Evolutionary conservation across 2,797 vertebrate genomes (phyloP), one percentile per base, ranked within the genome.

Genomic region (Aplochiton taeniatus): DNA sequence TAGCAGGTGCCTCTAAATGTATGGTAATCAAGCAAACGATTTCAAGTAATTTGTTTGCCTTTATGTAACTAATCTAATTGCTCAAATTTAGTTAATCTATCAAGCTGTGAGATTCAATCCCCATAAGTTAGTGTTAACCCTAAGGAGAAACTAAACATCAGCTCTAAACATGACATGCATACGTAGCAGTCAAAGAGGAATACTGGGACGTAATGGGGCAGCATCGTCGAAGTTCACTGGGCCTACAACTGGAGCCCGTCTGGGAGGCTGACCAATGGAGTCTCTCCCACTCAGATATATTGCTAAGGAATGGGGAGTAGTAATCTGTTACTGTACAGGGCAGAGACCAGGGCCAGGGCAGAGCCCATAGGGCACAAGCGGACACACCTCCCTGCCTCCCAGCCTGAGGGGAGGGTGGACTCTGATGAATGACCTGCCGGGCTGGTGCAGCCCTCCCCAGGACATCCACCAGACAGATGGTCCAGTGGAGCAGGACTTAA

Each of bases 371-470:
- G 50, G 50, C 71, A 2, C 73, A 75, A 71, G 82, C 65, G 67
- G 74, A 79, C 83, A 84, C 86, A 78, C 84, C 88, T 87, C 76
- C 71, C 68, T 18, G 14, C 50, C 50, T 51, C 14, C n/a, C 10
- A 7, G 31, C 18, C 5, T 52, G 41, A 16, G 14, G 77, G 85
- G 88, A 80, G 82, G 78, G 75, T 76, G 72, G 16, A 11, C 10
- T 70, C 73, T 91, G 86, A 90, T 89, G 79, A 79, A 91, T 89
- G 88, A 80, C 79, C 73, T 72, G 72, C 69, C 82, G 85, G 69
- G 63, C 76, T 72, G 68, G 77, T 63, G 76, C 78, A 72, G 79
- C 69, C 75, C 31, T 31, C 31, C 2, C 76, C 75, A 17, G 72
- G 69, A 68, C 70, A 74, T 69, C 75, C 82, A 70, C 56, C 75